phyloP scores from a whole-genome alignment of 2,888 invertebrate species.

The Timema podura region DNA sequence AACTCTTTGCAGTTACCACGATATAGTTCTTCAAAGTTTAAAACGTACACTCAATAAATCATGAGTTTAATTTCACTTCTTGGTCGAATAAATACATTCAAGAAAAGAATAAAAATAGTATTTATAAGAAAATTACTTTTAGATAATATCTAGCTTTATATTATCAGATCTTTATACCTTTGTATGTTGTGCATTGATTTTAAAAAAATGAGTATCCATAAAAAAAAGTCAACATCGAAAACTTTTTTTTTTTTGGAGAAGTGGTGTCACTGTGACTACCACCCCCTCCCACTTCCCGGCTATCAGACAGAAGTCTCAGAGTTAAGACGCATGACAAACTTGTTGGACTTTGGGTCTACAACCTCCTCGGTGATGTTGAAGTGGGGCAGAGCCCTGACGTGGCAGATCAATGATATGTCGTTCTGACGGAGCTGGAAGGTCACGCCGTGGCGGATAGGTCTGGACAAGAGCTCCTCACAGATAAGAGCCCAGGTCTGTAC shows the following conservation, averaged over 20 bases:
- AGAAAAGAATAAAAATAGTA: no score
- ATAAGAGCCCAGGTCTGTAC: slow-evolving; percentile 96
- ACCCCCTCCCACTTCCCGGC: background rate
- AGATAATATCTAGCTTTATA: no score
- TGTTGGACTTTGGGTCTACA: slow-evolving; percentile 92
- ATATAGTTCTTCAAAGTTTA: no score
- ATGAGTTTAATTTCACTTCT: no score
- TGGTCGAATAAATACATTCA: no score
- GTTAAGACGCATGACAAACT: slow-evolving; percentile 89
- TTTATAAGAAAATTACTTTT: no score
- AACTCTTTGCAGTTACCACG: no score
- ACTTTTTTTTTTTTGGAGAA: background rate
- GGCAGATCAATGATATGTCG: slow-evolving; percentile 87
- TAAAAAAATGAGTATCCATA: slow-evolving; percentile 1
- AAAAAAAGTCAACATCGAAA: background rate
- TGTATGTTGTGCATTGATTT: background rate
- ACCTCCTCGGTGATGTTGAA: slow-evolving; percentile 94
- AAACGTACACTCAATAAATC: no score
- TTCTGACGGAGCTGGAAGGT: slow-evolving; percentile 91
- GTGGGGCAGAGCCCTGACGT: slow-evolving; percentile 82
- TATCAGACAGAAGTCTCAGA: slow-evolving; percentile 97
- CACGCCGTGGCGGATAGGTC: slow-evolving; percentile 76
- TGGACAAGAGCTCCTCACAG: slow-evolving; percentile 85
- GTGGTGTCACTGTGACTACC: background rate
- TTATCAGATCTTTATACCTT: no score